Base-by-base conservation (phyloP, 1,140 invertebrate genomes). In the Brachystomella parvula region DNA sequence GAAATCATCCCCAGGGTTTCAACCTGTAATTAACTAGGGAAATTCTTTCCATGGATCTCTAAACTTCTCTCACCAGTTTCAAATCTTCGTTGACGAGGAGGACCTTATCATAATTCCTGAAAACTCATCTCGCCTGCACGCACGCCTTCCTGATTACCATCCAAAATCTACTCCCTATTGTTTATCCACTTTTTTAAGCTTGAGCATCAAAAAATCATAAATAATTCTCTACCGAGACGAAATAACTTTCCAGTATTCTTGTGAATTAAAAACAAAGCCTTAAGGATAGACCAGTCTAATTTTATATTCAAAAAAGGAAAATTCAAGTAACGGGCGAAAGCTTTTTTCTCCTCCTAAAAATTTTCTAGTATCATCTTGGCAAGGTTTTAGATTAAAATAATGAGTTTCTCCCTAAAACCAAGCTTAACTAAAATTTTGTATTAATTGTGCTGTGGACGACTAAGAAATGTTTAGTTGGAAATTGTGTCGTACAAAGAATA, bases 1-100 rank as follows among this genome's bases (percentile, higher is more conserved):
- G 15, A 65, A 60, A 65, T 33, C 29, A 65, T 49, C 64, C 58
- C 30, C 3, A 32, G 64, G 64, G 56, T 33, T 47, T 26, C 56
- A 39, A 39, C 19, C 35, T 39, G 35, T 39, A 39, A 39, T 39
- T 39, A 39, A 39, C 6, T 9, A 39, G 6, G 19, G 19, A 19
- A 39, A 39, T n/a, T n/a, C 6, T 39, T 6, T 39, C 35, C 35
- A 39, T 39, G 35, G 35, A 6, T 6, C 35, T 6, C 19, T 39
- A 44, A 12, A n/a, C 39, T 44, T n/a, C 39, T 9, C 9, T 9
- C 39, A 44, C 39, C n/a, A 12, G 9, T 44, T 44, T 44, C n/a
- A 12, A 44, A 44, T 44, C 9, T 44, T 9, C n/a, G n/a, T 12
- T 44, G 9, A 44, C 39, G 9, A 12, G 39, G n/a, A 44, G 9